Evolutionary conservation across 2,113 vertebrate genomes (phyloP), one percentile per base, ranked within the genome.

Genomic region (Onychorhynchus coronatus): DNA sequence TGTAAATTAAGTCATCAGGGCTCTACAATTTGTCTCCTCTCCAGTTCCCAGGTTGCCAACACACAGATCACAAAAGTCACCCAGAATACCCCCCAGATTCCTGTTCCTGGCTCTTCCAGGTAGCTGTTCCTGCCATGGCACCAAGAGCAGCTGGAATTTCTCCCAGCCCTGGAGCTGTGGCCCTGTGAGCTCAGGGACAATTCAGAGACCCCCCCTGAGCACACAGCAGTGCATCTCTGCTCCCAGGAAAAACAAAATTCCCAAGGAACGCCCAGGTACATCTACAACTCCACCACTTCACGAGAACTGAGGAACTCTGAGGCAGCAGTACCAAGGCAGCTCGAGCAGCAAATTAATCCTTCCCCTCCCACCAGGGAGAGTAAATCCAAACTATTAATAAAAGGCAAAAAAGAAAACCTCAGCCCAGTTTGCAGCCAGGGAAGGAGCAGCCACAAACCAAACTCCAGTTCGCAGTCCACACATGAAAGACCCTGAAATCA

Each of bases 21-120:
- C 41, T 59, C 42, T 5, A 2, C 15, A 1, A 22, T 14, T 16
- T n/a, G 55, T 52, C n/a, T 47, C 30, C 6, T 20, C 47, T 35
- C 79, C 75, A 13, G 31, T 8, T 13, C 6, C 23, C 46, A 14
- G 37, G 22, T 8, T 50, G 22, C 44, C 53, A 14, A 6, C 33
- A 4, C 72, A 47, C 30, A 3, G 76, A 44, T 9, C 52, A 39
- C 70, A 23, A 6, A 11, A 41, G 58, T 39, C 35, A 3, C 49
- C 23, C 12, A 3, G 39, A n/a, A 8, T 24, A 8, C 3, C 2
- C 2, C 30, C 5, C 0, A n/a, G 37, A 10, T 56, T 67, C 50
- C 9, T 0, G 28, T 24, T 30, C 42, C 42, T 11, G 9, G 39
- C 3, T 4, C 0, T 46, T 37, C 42, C 1, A 9, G 23, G 17